Evolutionary conservation across 2,113 vertebrate species (phyloP).

Genomic region (Anseranas semipalmata): DNA sequence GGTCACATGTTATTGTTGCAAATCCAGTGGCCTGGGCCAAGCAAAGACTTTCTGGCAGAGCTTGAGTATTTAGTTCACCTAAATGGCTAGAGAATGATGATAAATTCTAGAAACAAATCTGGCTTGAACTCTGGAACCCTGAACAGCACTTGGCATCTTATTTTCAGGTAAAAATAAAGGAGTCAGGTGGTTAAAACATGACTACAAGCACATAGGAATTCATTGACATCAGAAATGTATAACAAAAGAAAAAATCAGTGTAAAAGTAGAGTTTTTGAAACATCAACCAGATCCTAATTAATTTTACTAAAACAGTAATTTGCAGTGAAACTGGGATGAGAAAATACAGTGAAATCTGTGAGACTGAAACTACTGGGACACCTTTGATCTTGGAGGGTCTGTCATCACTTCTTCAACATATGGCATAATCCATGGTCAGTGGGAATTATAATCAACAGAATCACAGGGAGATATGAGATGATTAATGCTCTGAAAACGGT

Average conservation of each 20-base stretch:
- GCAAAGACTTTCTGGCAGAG: neutral
- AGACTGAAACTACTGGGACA: neutral
- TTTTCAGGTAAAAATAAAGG: neutral
- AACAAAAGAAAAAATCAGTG: neutral
- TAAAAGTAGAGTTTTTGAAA: neutral
- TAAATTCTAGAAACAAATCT: neutral
- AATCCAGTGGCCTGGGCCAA: neutral
- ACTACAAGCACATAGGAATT: neutral
- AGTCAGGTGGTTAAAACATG: neutral
- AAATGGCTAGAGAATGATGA: neutral
- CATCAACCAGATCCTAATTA: neutral
- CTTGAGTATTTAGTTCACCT: neutral
- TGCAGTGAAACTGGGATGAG: neutral
- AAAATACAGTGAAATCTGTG: neutral
- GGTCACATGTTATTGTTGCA: neutral
- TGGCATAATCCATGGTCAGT: neutral
- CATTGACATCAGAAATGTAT: neutral
- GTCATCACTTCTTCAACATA: neutral
- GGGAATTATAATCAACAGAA: neutral
- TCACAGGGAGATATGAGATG: neutral
- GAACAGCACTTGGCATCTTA: neutral
- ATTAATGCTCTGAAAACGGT: neutral
- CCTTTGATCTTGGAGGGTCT: neutral
- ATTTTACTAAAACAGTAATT: neutral
- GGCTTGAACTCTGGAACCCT: neutral